Percentiles rank a stretch among this genome's conserved stretches.
These are phyloP conservation scores for Meda fulgida DNA, from an alignment of 2,797 vertebrate species.

Conservation along the genomic window DNA sequence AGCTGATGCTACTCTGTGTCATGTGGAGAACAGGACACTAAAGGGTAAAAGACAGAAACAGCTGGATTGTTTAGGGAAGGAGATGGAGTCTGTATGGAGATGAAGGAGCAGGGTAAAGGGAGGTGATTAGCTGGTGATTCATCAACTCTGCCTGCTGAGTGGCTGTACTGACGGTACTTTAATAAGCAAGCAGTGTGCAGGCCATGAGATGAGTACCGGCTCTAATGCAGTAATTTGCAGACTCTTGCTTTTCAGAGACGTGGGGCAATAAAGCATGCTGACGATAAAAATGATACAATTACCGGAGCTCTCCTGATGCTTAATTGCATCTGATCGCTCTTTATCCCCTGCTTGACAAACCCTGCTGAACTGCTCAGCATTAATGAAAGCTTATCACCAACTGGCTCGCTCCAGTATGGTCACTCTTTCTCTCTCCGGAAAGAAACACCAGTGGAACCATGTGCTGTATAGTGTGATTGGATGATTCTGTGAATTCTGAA, in stretches of 20 bases:
- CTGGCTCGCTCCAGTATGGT: slow-evolving; percentile 4
- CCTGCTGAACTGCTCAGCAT: slow-evolving; percentile 53
- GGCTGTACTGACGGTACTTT: slow-evolving; percentile 60
- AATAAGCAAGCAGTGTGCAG: slow-evolving; percentile 63
- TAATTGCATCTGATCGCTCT: slow-evolving; percentile 63
- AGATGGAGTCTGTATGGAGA: slow-evolving; percentile 37
- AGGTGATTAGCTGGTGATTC: slow-evolving; percentile 63
- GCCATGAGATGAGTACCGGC: slow-evolving; percentile 50
- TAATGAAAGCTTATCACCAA: slow-evolving; percentile 56
- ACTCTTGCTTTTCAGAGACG: slow-evolving; percentile 54
- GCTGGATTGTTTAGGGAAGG: slow-evolving; percentile 35
- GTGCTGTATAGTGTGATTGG: slow-evolving; percentile 31
- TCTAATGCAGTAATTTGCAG: slow-evolving; percentile 65
- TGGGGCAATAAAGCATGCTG: slow-evolving; percentile 61
- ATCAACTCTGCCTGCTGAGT: slow-evolving; percentile 56
- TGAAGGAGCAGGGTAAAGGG: slow-evolving; percentile 31
- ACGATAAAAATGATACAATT: slow-evolving; percentile 64
- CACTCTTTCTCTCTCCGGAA: slow-evolving; percentile 23
- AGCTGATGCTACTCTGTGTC: neutral
- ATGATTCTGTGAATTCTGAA: slow-evolving; percentile 49
- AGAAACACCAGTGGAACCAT: neutral
- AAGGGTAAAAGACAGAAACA: slow-evolving; percentile 21
- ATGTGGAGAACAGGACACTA: slow-evolving; percentile 16
- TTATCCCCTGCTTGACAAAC: slow-evolving; percentile 54
- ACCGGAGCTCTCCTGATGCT: slow-evolving; percentile 59